A percentile compares a stretch with the other conserved stretches of the same genome.
phyloP scores from a whole-genome alignment of 2,797 vertebrate species.

The Anableps anableps region DNA sequence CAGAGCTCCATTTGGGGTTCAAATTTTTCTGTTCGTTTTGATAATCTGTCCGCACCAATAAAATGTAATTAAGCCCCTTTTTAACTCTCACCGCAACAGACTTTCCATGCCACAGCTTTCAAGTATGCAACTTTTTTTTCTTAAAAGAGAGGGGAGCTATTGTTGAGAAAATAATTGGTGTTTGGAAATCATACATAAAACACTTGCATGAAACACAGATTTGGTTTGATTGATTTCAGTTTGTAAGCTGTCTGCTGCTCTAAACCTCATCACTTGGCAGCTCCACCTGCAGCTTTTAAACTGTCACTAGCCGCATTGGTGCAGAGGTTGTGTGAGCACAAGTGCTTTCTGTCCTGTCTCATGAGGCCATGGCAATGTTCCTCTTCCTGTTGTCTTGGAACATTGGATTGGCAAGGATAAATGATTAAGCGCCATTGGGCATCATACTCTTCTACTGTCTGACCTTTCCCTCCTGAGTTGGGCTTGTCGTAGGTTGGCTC shows the following conservation, averaged over 20 bases:
- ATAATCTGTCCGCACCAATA: constrained; percentile 77
- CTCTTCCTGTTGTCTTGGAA: constrained; percentile 40
- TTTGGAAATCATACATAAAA: constrained; percentile 80
- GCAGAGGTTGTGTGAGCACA: constrained; percentile 55
- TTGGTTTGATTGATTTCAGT: constrained; percentile 77
- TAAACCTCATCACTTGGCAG: constrained; percentile 61
- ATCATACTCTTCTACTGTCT: constrained; percentile 20
- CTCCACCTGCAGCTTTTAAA: constrained; percentile 56
- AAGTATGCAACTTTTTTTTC: constrained; percentile 64
- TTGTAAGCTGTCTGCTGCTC: constrained; percentile 66
- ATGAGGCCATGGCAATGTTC: constrained; percentile 46
- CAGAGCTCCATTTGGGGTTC: constrained; percentile 49
- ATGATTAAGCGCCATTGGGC: constrained; percentile 49
- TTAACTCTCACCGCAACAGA: constrained; percentile 77
- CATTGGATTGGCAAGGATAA: constrained; percentile 56
- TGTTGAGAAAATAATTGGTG: constrained; percentile 47
- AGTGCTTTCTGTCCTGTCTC: constrained; percentile 54
- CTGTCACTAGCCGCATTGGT: constrained; percentile 54
- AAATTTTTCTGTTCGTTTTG: constrained; percentile 66
- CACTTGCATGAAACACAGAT: constrained; percentile 73
- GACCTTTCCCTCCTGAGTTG: constrained; percentile 22
- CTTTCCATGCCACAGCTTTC: constrained; percentile 72
- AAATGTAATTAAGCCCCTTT: constrained; percentile 75
- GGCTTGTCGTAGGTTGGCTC: constrained; percentile 23
- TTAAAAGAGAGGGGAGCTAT: constrained; percentile 50